Percentiles rank a stretch among this genome's conserved stretches.
These are phyloP conservation scores for Mus spretus DNA, from an alignment of 2,797 vertebrate species.

Conservation along the genomic window DNA sequence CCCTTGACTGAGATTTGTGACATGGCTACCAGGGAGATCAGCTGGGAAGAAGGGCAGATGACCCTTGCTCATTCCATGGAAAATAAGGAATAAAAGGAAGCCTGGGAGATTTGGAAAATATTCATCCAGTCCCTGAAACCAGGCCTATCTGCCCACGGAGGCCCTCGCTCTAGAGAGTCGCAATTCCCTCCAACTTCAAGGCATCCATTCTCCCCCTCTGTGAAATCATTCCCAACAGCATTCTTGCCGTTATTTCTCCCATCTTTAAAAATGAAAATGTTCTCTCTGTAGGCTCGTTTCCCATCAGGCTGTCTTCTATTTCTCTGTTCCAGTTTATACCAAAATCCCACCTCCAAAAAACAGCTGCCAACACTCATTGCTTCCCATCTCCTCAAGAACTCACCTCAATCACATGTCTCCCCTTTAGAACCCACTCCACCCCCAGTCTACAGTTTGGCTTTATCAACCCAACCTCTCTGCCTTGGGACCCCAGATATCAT, in stretches of 20 bases:
- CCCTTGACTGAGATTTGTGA: not conserved
- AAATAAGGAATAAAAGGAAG: not conserved
- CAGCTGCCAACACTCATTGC: not conserved
- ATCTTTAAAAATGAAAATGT: conserved; percentile 23
- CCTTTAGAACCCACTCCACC: not conserved
- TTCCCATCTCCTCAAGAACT: not conserved
- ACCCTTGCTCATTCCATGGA: not conserved
- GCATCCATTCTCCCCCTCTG: not conserved
- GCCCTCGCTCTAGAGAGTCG: not conserved
- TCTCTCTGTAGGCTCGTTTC: not conserved
- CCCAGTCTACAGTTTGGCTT: not conserved
- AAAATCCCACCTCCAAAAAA: not conserved
- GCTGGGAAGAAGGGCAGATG: not conserved
- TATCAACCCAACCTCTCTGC: not conserved
- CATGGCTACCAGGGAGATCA: not conserved
- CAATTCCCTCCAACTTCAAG: not conserved
- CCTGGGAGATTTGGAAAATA: not conserved
- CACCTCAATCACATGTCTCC: not conserved
- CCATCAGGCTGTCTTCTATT: not conserved
- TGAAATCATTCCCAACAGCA: not conserved
- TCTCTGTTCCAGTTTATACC: conserved; percentile 10
- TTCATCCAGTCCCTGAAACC: not conserved
- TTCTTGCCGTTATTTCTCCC: not conserved
- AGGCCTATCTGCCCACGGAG: not conserved
- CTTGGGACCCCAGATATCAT: not conserved